Percentiles rank a stretch among this genome's conserved stretches.
These are phyloP conservation scores for Alligator sinensis DNA, from an alignment of 2,113 vertebrate genomes.

Conservation along the genomic window DNA sequence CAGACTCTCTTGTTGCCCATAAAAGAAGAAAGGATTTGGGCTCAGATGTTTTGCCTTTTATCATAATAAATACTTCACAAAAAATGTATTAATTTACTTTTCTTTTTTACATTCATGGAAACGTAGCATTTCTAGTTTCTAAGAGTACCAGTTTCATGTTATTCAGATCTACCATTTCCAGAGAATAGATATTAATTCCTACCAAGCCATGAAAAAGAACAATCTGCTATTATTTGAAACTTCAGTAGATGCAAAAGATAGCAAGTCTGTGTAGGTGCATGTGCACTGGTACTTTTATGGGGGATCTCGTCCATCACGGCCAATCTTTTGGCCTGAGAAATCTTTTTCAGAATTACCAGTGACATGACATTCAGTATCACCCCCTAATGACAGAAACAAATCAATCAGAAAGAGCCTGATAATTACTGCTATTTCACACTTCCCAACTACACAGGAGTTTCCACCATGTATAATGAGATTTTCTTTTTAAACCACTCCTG, in stretches of 20 bases:
- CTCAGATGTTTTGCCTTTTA: neutral
- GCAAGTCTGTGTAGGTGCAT: neutral
- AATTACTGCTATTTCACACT: conserved; percentile 49
- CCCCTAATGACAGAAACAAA: neutral
- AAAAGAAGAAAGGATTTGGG: neutral
- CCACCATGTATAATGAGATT: conserved; percentile 1
- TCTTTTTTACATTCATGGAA: neutral
- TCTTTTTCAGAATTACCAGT: conserved; percentile 23
- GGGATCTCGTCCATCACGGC: conserved; percentile 2
- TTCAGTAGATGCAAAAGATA: neutral
- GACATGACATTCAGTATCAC: conserved; percentile 4
- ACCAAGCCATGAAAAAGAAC: neutral
- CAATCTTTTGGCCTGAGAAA: conserved; percentile 35
- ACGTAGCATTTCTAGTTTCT: neutral
- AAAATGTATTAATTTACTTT: neutral
- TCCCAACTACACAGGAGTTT: conserved; percentile 32
- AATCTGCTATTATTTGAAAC: conserved; percentile 22
- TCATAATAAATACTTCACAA: neutral
- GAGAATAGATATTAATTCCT: neutral
- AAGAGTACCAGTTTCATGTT: conserved; percentile 6
- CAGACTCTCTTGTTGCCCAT: neutral
- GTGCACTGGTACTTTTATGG: neutral
- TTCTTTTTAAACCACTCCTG: conserved; percentile 39
- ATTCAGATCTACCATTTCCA: neutral
- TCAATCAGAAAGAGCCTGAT: conserved; percentile 29